Conservation (phyloP, 2,113 vertebrate species). For the Papio anubis region DNA sequence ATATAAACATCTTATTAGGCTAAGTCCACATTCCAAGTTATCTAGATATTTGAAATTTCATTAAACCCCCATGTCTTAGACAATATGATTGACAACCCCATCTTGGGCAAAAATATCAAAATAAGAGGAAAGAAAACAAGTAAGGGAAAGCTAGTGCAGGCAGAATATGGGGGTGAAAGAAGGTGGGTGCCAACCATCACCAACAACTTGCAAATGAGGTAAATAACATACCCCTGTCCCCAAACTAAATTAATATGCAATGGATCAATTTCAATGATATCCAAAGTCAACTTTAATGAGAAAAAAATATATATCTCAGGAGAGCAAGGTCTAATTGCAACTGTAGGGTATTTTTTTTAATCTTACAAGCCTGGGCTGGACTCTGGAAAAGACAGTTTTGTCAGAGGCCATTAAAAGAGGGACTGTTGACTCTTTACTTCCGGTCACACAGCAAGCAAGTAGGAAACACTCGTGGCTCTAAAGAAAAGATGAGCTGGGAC, state of each 20-base stretch:
- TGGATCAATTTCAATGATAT: not conserved
- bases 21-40: not conserved
- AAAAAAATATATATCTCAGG: not conserved
- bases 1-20: not conserved
- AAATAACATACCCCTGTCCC: not conserved
- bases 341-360: not conserved
- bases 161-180: not conserved
- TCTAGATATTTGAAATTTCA: not conserved
- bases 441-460: not conserved
- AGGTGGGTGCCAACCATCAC: not conserved
- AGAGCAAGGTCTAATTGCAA: not conserved
- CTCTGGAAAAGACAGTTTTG: not conserved
- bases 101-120: not conserved
- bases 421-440: not conserved
- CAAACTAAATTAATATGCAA: not conserved
- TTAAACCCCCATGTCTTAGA: not conserved
- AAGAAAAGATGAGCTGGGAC: not conserved
- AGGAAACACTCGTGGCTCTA: not conserved
- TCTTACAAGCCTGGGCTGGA: not conserved
- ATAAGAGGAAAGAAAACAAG: not conserved
- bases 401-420: not conserved
- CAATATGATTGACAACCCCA: not conserved
- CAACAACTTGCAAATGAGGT: not conserved
- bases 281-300: not conserved
- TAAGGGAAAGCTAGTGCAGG: not conserved